Evolutionary conservation across 2,888 invertebrate species (phyloP).

Genomic region (Oscheius sp.): DNA sequence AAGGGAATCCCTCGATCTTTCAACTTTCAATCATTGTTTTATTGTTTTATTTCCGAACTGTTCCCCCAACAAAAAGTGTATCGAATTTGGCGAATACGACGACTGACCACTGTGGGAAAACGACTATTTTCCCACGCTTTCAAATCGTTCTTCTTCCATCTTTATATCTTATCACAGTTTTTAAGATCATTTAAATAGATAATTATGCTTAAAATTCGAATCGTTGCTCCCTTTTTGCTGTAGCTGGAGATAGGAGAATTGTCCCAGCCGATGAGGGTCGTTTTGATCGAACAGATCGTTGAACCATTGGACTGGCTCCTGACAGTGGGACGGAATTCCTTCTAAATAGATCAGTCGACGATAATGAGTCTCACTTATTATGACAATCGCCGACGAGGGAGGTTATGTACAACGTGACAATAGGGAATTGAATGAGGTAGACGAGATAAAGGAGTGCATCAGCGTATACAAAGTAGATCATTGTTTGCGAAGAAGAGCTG

Average conservation of each 20-base stretch:
- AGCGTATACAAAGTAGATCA: constrained; percentile 53
- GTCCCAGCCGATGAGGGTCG: constrained; percentile 6
- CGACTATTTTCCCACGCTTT: no score
- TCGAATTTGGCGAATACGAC: no score
- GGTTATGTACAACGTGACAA: constrained; percentile 53
- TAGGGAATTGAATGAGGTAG: constrained; percentile 60
- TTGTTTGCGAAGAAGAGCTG: constrained; percentile 2
- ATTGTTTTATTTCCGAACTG: no score
- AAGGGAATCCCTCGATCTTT: no score
- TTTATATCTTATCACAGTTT: no score
- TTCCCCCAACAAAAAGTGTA: no score
- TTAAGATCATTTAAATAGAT: no score
- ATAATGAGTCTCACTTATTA: not conserved
- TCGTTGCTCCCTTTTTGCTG: not conserved
- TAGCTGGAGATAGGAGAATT: not conserved
- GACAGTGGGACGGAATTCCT: not conserved
- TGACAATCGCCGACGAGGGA: constrained; percentile 5
- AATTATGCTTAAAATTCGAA: constrained; percentile 13
- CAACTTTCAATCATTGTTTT: no score
- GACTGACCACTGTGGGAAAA: no score
- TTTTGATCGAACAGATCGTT: not conserved
- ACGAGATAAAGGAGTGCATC: constrained; percentile 61
- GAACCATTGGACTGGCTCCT: not conserved
- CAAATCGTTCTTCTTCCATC: no score
- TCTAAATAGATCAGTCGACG: not conserved